phyloP scores from a whole-genome alignment of 2,888 invertebrate species.

The Drosophila rubida region DNA sequence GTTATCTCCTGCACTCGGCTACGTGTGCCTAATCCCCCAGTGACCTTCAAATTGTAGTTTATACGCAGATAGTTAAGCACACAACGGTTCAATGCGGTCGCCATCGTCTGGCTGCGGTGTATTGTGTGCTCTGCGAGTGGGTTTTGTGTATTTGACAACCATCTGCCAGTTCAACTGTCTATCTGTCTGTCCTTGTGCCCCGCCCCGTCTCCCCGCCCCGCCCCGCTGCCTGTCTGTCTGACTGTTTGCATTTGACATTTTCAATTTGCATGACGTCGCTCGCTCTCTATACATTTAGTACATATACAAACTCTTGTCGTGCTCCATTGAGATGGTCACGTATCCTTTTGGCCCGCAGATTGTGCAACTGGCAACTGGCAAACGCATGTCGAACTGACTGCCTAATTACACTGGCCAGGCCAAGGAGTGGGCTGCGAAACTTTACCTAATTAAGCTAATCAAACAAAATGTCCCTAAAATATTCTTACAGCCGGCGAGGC shows the following conservation, averaged over 20 bases:
- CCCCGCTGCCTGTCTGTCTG: neutral
- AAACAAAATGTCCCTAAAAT: constrained; percentile 50
- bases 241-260: constrained; percentile 77
- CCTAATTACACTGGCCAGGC: constrained; percentile 19
- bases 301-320: constrained; percentile 18
- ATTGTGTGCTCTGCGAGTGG: constrained; percentile 23
- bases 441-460: constrained; percentile 50
- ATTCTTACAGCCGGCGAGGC: constrained; percentile 22
- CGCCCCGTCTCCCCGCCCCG: neutral
- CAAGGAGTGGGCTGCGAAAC: constrained; percentile 7
- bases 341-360: constrained; percentile 11
- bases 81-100: constrained; percentile 51
- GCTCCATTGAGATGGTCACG: constrained; percentile 41
- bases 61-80: constrained; percentile 21
- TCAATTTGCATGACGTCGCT: constrained; percentile 74
- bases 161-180: constrained; percentile 69
- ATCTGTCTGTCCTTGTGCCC: constrained; percentile 27
- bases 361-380: constrained; percentile 2
- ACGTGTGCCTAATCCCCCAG: constrained; percentile 50
- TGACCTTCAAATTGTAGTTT: constrained; percentile 56
- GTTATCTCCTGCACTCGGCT: constrained; percentile 42
- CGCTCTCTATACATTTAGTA: too few species aligned
- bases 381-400: constrained; percentile 7
- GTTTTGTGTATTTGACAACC: constrained; percentile 63
- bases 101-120: constrained; percentile 9